A percentile compares a stretch with the other conserved stretches of the same genome.
These are phyloP conservation scores for Drosophila subsilvestris DNA, from an alignment of 2,888 invertebrate genomes.

Conservation along the genomic window DNA sequence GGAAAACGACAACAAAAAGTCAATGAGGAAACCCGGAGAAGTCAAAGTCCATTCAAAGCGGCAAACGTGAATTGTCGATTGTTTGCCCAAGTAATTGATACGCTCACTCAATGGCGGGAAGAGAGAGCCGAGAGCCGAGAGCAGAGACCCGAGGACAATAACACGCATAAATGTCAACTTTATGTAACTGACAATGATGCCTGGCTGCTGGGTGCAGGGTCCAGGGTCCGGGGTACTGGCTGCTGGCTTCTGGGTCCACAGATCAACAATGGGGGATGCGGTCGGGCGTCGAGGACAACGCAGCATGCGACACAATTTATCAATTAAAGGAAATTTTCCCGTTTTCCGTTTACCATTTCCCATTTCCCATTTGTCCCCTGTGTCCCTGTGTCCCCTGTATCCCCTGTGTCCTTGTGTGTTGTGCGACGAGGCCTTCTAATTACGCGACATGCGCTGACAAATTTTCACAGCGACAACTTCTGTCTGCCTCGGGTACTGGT, in stretches of 20 bases:
- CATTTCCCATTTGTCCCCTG: constrained; percentile 8
- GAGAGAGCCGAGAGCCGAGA: not conserved
- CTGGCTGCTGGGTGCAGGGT: constrained; percentile 25
- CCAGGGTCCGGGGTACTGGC: not conserved
- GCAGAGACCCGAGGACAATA: constrained; percentile 44
- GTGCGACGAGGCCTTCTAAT: constrained; percentile 54
- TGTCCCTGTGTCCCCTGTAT: not conserved
- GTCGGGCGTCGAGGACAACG: constrained; percentile 52
- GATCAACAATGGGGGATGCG: constrained; percentile 39
- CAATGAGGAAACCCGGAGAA: constrained; percentile 23
- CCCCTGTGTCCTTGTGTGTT: not conserved
- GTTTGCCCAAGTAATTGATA: constrained; percentile 77
- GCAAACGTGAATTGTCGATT: constrained; percentile 49
- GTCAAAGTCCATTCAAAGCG: constrained; percentile 50
- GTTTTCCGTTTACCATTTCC: constrained; percentile 22
- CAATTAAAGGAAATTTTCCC: constrained; percentile 56
- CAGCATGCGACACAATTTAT: constrained; percentile 78
- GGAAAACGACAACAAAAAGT: constrained; percentile 11
- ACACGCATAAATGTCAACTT: constrained; percentile 72
- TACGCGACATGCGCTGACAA: constrained; percentile 65
- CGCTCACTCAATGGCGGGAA: constrained; percentile 54
- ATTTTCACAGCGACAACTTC: constrained; percentile 45
- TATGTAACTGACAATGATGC: constrained; percentile 62
- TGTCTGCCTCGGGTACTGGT: not conserved
- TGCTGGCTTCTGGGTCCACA: constrained; percentile 2